phyloP scores from a whole-genome alignment of 2,113 vertebrate genomes.

The Meleagris gallopavo region DNA sequence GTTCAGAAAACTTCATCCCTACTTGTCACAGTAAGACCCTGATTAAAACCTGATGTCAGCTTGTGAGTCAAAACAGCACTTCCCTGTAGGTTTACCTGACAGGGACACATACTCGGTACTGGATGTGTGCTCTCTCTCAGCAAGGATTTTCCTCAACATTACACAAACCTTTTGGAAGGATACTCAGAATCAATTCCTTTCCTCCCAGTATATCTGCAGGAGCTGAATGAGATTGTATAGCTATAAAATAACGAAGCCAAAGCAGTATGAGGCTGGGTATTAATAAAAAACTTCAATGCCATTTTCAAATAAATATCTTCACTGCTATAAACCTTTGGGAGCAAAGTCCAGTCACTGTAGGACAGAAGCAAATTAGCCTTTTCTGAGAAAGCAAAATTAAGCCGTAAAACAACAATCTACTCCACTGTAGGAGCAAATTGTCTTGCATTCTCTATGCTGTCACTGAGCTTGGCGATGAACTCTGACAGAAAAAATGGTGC shows the following conservation, averaged over 20 bases:
- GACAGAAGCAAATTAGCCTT: neutral
- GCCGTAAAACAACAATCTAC: neutral
- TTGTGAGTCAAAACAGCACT: neutral
- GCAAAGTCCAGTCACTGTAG: neutral
- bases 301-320: neutral
- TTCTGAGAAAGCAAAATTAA: neutral
- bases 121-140: neutral
- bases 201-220: neutral
- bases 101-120: neutral
- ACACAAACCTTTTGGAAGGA: neutral
- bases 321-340: neutral
- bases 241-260: neutral
- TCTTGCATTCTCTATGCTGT: neutral
- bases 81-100: rapidly evolving
- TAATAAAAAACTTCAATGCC: neutral
- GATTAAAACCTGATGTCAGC: neutral
- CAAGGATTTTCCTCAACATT: neutral
- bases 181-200: neutral
- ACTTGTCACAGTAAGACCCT: neutral
- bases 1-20: neutral
- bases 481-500: neutral
- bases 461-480: neutral
- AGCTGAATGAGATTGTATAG: neutral
- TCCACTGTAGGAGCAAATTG: neutral
- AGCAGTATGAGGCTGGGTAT: neutral